Evolutionary conservation across 2,797 vertebrate genomes (phyloP), one percentile per base, ranked within the genome.

Genomic region (Ctenosaura bakeri): DNA sequence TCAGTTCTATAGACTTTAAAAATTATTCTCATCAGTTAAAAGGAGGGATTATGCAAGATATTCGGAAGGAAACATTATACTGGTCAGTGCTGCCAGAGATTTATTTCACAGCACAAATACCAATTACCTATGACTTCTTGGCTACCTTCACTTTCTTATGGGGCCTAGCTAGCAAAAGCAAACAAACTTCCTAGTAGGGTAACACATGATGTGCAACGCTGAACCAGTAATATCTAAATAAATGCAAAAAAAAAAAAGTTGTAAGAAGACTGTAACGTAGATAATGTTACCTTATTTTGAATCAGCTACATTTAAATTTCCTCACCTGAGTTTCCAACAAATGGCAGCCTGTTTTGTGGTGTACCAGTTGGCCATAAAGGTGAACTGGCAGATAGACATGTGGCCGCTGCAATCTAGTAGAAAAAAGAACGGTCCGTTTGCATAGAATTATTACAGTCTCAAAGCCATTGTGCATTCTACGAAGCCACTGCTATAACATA

Each of bases 331-430:
- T 96, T 95, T 99, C 99, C 96, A 99, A 94, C 56, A 99, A 98
- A 96, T 99, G 99, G 92, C 99, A 99, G 96, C 99, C 99, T n/a
- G 98, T 99, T 97, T 99, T 99, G 96, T 99, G 99, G 69, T 99
- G 98, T 85, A 99, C 99, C 93, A 99, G 97, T 94, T 99, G 99
- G 94, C 99, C 98, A 71, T 99, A 99, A 95, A 99, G 98, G 97
- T 99, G 99, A 96, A 99, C 97, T 77, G 99, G 99, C 81, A 99
- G 97, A 97, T 98, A 99, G 92, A 99, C 99, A 83, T 99, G 99
- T 95, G 99, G 99, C 97, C 99, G 98, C 93, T 99, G 98, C 98
- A 99, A 98, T 98, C 99, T 99, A 93, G 3, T 20, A 89, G 69
- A 94, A 93, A 96, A 1, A 95, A 86, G 96, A 94, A 95, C 82